Evolutionary conservation across 2,113 vertebrate species (phyloP).

Genomic region (Craseonycteris thonglongyai): DNA sequence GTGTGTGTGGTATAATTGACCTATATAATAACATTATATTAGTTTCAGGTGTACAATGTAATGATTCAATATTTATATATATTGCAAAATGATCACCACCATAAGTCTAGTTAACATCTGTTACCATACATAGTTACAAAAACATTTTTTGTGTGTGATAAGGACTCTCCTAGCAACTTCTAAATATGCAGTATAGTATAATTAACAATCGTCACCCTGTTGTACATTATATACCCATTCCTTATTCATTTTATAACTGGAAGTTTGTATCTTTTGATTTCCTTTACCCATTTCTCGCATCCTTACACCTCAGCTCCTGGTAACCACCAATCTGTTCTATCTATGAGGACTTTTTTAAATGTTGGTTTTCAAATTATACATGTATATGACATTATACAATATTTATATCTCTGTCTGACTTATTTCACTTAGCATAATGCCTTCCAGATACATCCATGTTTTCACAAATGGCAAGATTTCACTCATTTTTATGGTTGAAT

Average conservation of each 20-base stretch:
- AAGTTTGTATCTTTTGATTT: not conserved
- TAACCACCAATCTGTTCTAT: not conserved
- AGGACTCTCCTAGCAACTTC: not conserved
- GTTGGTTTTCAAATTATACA: not conserved
- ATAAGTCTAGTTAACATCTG: no score
- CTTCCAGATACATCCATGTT: not conserved
- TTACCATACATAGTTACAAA: no score
- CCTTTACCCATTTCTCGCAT: not conserved
- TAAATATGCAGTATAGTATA: not conserved
- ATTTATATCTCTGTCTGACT: not conserved
- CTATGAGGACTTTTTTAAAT: not conserved
- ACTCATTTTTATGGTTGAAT: not conserved
- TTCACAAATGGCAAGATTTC: not conserved
- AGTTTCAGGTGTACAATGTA: no score
- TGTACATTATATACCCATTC: not conserved
- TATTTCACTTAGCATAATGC: not conserved
- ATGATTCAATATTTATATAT: no score
- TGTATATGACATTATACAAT: not conserved
- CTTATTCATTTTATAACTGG: not conserved
- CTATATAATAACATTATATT: no score
- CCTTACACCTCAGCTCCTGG: not conserved
- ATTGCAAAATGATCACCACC: no score
- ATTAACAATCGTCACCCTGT: not conserved
- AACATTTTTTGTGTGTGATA: not conserved
- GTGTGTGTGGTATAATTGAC: no score